phyloP scores from a whole-genome alignment of 2,113 vertebrate genomes.

The Ceuthmochares aereus region DNA sequence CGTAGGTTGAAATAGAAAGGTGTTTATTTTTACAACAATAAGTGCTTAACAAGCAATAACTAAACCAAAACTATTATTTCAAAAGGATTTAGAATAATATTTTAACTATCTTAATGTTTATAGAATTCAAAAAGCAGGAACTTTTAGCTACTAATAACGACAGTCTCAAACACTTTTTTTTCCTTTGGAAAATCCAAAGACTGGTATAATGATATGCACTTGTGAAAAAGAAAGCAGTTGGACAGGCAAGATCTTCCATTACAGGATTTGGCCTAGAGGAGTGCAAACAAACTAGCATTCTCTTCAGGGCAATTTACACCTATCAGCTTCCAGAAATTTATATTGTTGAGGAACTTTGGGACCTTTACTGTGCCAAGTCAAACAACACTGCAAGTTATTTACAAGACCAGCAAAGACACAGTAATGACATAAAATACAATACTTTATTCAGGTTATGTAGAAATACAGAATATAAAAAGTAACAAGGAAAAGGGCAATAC shows the following conservation, averaged over 20 bases:
- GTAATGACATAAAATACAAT: background rate
- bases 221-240: background rate
- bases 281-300: slow-evolving; percentile 12
- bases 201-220: background rate
- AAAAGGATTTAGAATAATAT: slow-evolving; percentile 39
- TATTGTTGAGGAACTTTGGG: background rate
- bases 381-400: slow-evolving; percentile 12
- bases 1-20: slow-evolving; percentile 40
- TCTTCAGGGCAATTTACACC: slow-evolving; percentile 36
- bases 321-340: background rate
- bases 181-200: background rate
- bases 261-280: background rate
- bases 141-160: slow-evolving; percentile 1
- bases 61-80: slow-evolving; percentile 51
- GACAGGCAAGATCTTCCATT: background rate
- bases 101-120: slow-evolving; percentile 44
- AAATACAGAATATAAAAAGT: background rate
- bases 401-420: background rate
- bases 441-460: background rate
- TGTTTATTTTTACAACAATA: slow-evolving; percentile 51
- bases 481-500: background rate
- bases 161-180: background rate
- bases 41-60: slow-evolving; percentile 44
- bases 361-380: slow-evolving; percentile 2
- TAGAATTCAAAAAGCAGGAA: slow-evolving; percentile 9